Conservation (phyloP, 2,888 invertebrate genomes). For the Timema podura region DNA sequence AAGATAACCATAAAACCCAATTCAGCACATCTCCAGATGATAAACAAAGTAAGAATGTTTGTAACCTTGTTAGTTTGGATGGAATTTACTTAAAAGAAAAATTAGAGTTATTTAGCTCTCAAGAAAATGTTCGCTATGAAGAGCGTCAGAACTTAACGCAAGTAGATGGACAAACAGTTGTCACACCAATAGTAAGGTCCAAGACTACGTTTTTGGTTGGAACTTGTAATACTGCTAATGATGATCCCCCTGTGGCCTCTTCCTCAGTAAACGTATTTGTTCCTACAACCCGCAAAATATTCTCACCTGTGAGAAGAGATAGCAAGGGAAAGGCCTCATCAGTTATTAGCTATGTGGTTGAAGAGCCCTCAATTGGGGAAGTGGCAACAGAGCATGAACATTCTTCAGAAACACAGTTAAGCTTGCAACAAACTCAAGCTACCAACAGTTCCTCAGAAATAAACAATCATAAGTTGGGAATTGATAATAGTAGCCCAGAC, state of each 20-base stretch:
- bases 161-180: too few species aligned
- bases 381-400: background rate
- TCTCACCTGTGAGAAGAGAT: constrained; percentile 63
- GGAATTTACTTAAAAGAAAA: too few species aligned
- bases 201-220: background rate
- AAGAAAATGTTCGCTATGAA: too few species aligned
- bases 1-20: too few species aligned
- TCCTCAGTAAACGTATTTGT: constrained; percentile 62
- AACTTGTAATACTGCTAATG: background rate
- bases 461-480: too few species aligned
- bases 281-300: constrained; percentile 75
- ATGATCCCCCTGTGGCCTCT: background rate
- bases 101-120: too few species aligned
- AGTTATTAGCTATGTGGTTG: constrained; percentile 49
- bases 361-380: constrained; percentile 40
- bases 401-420: background rate
- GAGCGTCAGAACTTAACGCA: too few species aligned
- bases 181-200: background rate
- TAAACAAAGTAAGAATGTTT: too few species aligned
- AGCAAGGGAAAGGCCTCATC: constrained; percentile 53
- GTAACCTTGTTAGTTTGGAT: too few species aligned
- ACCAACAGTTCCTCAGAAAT: too few species aligned
- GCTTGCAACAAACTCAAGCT: too few species aligned
- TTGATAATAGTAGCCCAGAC: background rate
- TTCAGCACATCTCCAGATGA: too few species aligned